Base-by-base conservation (phyloP, 30 jellyfish, hydroid and myxozoan species). In the Pelagia noctiluca region DNA sequence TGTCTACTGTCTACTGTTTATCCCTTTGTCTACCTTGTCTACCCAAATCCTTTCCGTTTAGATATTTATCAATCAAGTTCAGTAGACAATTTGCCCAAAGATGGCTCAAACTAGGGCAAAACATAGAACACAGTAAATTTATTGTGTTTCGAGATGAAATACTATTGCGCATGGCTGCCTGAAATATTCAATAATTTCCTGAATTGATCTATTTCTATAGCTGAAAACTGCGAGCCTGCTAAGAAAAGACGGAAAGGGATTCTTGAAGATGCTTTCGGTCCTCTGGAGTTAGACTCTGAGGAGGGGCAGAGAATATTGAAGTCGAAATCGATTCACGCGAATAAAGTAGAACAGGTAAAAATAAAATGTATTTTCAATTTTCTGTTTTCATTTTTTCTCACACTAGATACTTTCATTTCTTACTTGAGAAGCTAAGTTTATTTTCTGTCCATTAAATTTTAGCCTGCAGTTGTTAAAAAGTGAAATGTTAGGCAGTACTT, bases 281-380 rank as follows among this genome's bases (percentile, higher is more conserved):
- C 75, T n/a, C 21, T 93, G 23, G 99, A 93, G 63, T 47, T 88
- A n/a, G 88, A 88, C 50, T 88, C 99, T 11, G 87, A 94, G 28
- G 95, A 94, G 71, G 99, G 96, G 22, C 88, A 77, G 83, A 82
- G 72, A 64, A 24, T 94, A 25, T 60, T 88, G 70, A 70, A 79
- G 31, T 60, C 85, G 35, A 74, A 86, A 31, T 94, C 99, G 3
- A 63, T 82, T 46, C 84, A 94, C 77, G 94, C 37, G 38, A 49
- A 82, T 97, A 84, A 78, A 4, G 84, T 34, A 48, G 1, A 11
- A 12, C n/a, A n/a, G n/a, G n/a, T n/a, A n/a, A n/a, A n/a, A n/a
- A n/a, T n/a, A n/a, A n/a, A n/a, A n/a, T n/a, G n/a, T n/a, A n/a
- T n/a, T n/a, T n/a, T n/a, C n/a, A n/a, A n/a, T n/a, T n/a, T n/a